Evolutionary conservation across 2,888 invertebrate genomes (phyloP).

Genomic region (Clunio marinus): DNA sequence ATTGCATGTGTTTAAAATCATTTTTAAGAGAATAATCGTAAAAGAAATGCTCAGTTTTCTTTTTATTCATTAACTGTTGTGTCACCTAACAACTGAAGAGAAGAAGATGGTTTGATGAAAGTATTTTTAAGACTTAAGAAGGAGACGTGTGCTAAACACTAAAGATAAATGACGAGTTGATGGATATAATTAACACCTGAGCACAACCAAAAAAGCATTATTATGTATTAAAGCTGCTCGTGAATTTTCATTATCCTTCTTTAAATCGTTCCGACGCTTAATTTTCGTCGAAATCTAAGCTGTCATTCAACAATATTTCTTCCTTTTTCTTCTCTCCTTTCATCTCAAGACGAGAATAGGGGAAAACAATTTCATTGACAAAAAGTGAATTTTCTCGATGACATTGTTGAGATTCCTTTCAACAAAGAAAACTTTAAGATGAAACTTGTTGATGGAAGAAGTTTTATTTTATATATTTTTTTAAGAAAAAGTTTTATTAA

Average conservation of each 20-base stretch:
- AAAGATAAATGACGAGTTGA: not conserved
- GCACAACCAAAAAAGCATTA: not conserved
- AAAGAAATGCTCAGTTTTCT: not conserved
- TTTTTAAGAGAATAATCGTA: slow-evolving; percentile 24
- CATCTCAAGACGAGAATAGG: not conserved
- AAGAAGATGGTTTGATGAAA: too few relatives aligned
- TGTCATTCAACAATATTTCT: slow-evolving; percentile 22
- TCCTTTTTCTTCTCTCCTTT: not conserved
- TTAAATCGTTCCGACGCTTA: slow-evolving; percentile 31
- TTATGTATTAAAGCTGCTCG: not conserved
- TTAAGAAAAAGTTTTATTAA: not conserved
- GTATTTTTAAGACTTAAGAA: too few relatives aligned
- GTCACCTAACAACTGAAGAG: too few relatives aligned
- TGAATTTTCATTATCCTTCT: slow-evolving; percentile 33
- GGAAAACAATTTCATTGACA: not conserved
- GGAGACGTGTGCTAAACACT: not conserved
- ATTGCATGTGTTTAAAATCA: slow-evolving; percentile 33
- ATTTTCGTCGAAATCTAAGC: slow-evolving; percentile 28
- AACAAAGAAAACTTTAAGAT: slow-evolving; percentile 4
- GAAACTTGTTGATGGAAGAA: slow-evolving; percentile 11
- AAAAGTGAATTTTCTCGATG: not conserved
- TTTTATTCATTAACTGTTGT: not conserved
- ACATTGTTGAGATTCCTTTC: slow-evolving; percentile 3
- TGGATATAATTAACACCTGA: slow-evolving; percentile 35
- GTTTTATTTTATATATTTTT: not conserved